Base-by-base conservation (phyloP, 2,113 vertebrate species). In the Pycnonotus jocosus region DNA sequence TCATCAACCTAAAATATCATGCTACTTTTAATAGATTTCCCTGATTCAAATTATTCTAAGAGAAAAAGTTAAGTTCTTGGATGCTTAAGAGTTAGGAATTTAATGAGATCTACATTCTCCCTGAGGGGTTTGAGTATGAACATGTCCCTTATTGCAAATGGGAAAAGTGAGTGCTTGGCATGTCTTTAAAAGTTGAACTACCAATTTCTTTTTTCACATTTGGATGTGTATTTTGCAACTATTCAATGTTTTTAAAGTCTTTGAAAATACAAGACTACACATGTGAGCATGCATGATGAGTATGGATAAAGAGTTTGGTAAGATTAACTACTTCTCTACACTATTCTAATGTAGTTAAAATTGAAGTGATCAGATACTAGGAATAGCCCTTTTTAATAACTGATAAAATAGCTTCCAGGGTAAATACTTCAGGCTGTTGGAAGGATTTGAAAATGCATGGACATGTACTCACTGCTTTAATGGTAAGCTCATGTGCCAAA, bases 391-490 rank as follows among this genome's bases (percentile, higher is more conserved):
- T 70, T 83, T 54, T 3, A 82, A 58, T 51, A 61, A 57, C 38
- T 60, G 5, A 47, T 71, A 33, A 47, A 91, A 79, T 27, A 79
- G 23, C 10, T 89, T 89, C 37, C 25, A 72, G 48, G 69, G 79
- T 19, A 53, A 50, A 53, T 50, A 68, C 48, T 38, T 71, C 61
- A 91, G 71, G 81, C 57, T 50, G 10, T 42, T n/a, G 53, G 31
- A 86, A 53, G 48, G 24, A 35, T 79, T 90, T 93, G 40, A 42
- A 81, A 83, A 54, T 70, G 44, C 85, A 73, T 6, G 4, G 10
- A 27, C 16, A 37, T 47, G 54, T 77, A 92, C 97, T 97, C 50
- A 98, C 98, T 86, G 97, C 98, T 76, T 98, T 95, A 93, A 98
- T 93, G 56, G 98, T 95, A 94, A 98, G 81, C 48, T 88, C 80